Conservation (phyloP, 2,113 vertebrate genomes). For the Ptyas mucosa region DNA sequence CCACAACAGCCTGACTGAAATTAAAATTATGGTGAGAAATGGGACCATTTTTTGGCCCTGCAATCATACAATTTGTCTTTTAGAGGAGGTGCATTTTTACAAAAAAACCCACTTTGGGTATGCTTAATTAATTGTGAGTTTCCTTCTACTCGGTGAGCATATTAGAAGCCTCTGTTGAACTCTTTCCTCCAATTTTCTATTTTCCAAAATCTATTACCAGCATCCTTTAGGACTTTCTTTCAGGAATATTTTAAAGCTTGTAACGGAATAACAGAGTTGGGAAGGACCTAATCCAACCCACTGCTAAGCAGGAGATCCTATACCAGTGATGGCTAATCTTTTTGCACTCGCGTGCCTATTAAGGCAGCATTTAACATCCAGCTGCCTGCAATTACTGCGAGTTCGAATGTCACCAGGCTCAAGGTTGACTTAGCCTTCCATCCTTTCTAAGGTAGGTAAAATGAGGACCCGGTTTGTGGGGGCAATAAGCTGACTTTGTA, state of each 20-base stretch:
- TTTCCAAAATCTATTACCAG: not conserved
- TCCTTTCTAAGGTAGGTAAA: too few relatives aligned
- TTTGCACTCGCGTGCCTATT: too few relatives aligned
- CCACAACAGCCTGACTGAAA: not conserved
- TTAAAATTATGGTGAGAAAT: not conserved
- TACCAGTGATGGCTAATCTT: too few relatives aligned
- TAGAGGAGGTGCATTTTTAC: not conserved
- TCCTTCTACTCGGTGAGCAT: not conserved
- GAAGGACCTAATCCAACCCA: too few relatives aligned
- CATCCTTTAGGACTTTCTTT: not conserved
- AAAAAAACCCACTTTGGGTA: not conserved
- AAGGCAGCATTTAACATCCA: too few relatives aligned
- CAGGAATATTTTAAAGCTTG: not conserved
- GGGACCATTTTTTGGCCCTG: not conserved
- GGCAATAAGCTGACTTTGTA: too few relatives aligned
- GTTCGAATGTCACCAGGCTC: too few relatives aligned
- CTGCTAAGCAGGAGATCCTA: too few relatives aligned
- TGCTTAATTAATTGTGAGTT: not conserved
- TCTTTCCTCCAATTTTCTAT: not conserved
- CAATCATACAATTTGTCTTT: too few relatives aligned
- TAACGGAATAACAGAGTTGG: not conserved
- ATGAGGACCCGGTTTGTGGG: too few relatives aligned
- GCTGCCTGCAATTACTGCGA: too few relatives aligned
- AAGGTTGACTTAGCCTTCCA: too few relatives aligned
- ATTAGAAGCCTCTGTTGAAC: not conserved